Percentiles rank a stretch among this genome's conserved stretches.
Conservation (phyloP, 2,113 vertebrate genomes). For the Proteles cristata region DNA sequence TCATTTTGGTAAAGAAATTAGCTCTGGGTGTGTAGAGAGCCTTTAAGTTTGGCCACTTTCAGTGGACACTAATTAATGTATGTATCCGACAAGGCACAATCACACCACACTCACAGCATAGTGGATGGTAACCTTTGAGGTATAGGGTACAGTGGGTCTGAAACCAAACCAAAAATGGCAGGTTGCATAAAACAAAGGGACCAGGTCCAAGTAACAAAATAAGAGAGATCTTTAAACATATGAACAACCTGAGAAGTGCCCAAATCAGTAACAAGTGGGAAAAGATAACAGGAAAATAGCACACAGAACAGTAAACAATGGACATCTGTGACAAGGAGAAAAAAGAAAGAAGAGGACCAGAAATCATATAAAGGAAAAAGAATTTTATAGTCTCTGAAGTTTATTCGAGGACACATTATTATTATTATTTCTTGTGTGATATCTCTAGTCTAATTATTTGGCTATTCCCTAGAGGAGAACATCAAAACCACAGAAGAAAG, state of each 20-base stretch:
- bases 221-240: slow-evolving; percentile 21
- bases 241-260: background rate
- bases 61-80: background rate
- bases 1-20: slow-evolving; percentile 33
- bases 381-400: background rate
- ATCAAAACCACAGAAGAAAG: background rate
- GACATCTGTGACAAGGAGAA: background rate
- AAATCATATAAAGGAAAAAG: background rate
- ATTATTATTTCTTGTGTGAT: background rate
- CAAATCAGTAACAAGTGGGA: background rate
- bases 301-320: background rate
- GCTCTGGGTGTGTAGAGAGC: background rate
- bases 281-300: background rate
- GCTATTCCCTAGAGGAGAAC: background rate
- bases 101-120: background rate
- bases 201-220: slow-evolving; percentile 12
- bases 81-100: background rate
- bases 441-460: background rate
- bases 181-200: background rate
- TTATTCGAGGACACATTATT: background rate
- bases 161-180: background rate
- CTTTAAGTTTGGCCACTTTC: background rate
- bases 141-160: background rate
- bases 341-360: background rate
- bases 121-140: background rate